Conservation (phyloP, 2,797 vertebrate species). For the Argyrosomus regius region DNA sequence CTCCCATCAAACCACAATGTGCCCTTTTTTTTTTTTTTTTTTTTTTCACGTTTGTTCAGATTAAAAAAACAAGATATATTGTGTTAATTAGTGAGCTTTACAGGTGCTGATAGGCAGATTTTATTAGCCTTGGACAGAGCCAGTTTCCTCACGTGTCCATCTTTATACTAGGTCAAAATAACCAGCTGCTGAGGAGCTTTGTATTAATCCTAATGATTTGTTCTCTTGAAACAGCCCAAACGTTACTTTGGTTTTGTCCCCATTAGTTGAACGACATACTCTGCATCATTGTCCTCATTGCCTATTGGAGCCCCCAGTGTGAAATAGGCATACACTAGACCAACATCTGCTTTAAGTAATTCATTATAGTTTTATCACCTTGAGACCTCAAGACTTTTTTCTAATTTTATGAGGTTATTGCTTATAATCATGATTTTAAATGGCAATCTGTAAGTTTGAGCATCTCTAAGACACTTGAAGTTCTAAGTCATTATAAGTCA, state of each 20-base stretch:
- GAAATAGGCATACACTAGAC: too few relatives aligned
- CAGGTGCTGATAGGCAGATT: neutral
- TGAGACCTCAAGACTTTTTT: neutral
- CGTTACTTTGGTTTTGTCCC: neutral
- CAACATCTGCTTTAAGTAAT: too few relatives aligned
- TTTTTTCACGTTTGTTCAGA: neutral
- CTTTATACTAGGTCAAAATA: slow-evolving; percentile 5
- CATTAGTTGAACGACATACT: too few relatives aligned
- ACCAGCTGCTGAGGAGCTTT: neutral
- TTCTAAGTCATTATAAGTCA: too few relatives aligned
- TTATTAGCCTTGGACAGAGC: slow-evolving; percentile 7
- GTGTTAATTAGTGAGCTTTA: slow-evolving; percentile 11
- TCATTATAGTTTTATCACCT: neutral
- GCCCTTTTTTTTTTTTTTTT: neutral
- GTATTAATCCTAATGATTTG: neutral
- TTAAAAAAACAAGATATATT: neutral
- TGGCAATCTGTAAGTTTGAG: neutral
- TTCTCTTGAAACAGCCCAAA: neutral
- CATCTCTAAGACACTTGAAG: too few relatives aligned
- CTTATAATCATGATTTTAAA: neutral
- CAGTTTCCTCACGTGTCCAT: slow-evolving; percentile 11
- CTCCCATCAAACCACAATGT: neutral
- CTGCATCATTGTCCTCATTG: too few relatives aligned
- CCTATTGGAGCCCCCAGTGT: too few relatives aligned
- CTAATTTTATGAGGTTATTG: neutral